phyloP scores from a whole-genome alignment of 2,888 invertebrate species.

The Epinotia brunnichana region DNA sequence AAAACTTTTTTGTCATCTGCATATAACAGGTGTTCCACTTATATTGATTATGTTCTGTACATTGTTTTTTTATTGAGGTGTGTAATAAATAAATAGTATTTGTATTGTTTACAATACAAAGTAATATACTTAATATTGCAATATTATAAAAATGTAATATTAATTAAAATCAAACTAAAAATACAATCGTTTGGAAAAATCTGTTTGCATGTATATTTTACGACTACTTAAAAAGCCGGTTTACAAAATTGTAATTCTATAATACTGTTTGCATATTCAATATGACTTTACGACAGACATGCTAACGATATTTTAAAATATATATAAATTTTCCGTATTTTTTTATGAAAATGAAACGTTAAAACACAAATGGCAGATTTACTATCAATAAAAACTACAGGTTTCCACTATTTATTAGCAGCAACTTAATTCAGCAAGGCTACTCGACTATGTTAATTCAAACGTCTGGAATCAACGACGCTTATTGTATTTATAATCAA shows the following conservation, averaged over 20 bases:
- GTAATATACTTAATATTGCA: too few species aligned
- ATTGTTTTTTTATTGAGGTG: too few species aligned
- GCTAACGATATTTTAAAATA: slow-evolving; percentile 15
- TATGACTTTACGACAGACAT: slow-evolving; percentile 21
- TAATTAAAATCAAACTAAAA: neutral
- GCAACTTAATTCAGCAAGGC: slow-evolving; percentile 25
- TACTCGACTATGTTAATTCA: slow-evolving; percentile 36
- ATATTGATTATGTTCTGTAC: too few species aligned
- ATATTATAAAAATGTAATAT: too few species aligned
- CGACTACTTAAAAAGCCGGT: neutral
- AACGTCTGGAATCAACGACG: slow-evolving; percentile 38
- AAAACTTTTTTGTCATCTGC: too few species aligned
- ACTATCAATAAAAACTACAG: slow-evolving; percentile 41
- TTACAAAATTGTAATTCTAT: neutral
- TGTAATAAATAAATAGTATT: too few species aligned
- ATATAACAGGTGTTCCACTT: too few species aligned
- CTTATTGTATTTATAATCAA: neutral
- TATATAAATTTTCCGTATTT: slow-evolving; percentile 10
- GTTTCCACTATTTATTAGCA: slow-evolving; percentile 36
- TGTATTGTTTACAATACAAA: too few species aligned
- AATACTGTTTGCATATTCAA: slow-evolving; percentile 5
- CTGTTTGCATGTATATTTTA: slow-evolving; percentile 3
- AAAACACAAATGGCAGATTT: slow-evolving; percentile 35
- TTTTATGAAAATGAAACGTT: slow-evolving; percentile 27
- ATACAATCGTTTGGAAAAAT: neutral